phyloP scores from a whole-genome alignment of 2,113 vertebrate genomes.

The Halichoeres trimaculatus region DNA sequence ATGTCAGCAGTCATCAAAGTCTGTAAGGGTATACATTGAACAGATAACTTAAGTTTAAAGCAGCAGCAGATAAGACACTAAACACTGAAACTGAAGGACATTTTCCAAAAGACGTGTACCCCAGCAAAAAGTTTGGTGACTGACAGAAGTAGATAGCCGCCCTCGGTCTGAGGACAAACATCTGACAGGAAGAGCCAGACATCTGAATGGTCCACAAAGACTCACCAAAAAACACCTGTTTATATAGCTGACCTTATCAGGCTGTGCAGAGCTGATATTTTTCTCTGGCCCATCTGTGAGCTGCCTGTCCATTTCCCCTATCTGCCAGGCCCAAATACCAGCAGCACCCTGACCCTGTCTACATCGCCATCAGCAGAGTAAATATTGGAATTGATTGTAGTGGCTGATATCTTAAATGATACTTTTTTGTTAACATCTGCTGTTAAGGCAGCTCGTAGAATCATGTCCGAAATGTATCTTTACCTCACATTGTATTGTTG shows the following conservation, averaged over 20 bases:
- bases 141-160: constrained; percentile 29
- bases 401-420: constrained; percentile 52
- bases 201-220: constrained; percentile 45
- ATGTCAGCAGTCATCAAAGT: constrained; percentile 45
- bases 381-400: constrained; percentile 64
- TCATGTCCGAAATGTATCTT: constrained; percentile 24
- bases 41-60: not conserved
- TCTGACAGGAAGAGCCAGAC: constrained; percentile 43
- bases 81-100: not conserved
- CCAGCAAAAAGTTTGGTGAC: constrained; percentile 2
- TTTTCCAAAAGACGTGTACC: constrained; percentile 12
- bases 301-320: constrained; percentile 45
- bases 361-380: constrained; percentile 53
- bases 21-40: constrained; percentile 14
- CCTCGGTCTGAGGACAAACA: constrained; percentile 40
- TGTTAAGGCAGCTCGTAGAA: constrained; percentile 9
- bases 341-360: constrained; percentile 52
- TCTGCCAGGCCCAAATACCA: constrained; percentile 67
- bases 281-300: constrained; percentile 34
- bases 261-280: constrained; percentile 65
- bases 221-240: constrained; percentile 43
- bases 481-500: not conserved
- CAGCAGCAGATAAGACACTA: not conserved
- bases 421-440: constrained; percentile 37
- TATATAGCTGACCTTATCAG: constrained; percentile 66